These are phyloP conservation scores for Eumeta japonica DNA, from an alignment of 1,140 invertebrate genomes.

Conservation along the genomic window DNA sequence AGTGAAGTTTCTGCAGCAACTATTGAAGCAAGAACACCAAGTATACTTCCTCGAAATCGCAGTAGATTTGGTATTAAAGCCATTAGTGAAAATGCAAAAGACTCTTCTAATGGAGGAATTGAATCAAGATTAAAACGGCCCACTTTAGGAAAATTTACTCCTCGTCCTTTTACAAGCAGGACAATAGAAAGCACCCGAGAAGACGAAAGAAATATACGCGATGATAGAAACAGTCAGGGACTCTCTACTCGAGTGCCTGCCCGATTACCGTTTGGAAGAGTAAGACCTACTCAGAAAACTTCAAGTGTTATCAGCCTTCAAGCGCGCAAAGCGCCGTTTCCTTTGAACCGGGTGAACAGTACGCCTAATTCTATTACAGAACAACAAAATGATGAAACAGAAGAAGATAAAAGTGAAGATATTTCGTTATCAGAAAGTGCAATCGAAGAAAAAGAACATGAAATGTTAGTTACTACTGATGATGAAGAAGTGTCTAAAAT, in stretches of 20 bases:
- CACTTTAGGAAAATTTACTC: conserved; percentile 42
- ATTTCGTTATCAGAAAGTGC: conserved; percentile 59
- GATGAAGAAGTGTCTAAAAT: conserved; percentile 22
- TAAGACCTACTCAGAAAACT: conserved; percentile 16
- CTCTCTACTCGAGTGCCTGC: conserved; percentile 20
- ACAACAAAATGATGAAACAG: conserved; percentile 31
- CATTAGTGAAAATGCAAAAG: conserved; percentile 22
- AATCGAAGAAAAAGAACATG: conserved; percentile 57
- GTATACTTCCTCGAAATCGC: conserved; percentile 29
- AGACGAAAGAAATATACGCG: too few relatives aligned
- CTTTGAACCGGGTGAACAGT: conserved; percentile 20
- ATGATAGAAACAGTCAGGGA: conserved; percentile 13
- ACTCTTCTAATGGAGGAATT: conserved; percentile 17
- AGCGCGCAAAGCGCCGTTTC: conserved; percentile 34
- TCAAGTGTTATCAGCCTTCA: conserved; percentile 14
- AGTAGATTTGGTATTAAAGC: conserved; percentile 27
- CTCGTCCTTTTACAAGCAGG: conserved; percentile 39
- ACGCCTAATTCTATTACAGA: conserved; percentile 17
- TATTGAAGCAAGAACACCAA: conserved; percentile 30
- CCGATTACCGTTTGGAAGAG: conserved; percentile 27
- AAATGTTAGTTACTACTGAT: conserved; percentile 16
- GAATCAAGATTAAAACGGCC: conserved; percentile 26
- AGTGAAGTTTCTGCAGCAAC: conserved; percentile 44
- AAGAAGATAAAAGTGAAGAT: conserved; percentile 56
- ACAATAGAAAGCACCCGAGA: conserved; percentile 4